Evolutionary conservation across 2,888 invertebrate species (phyloP).

Genomic region (Chymomyza procnemis): DNA sequence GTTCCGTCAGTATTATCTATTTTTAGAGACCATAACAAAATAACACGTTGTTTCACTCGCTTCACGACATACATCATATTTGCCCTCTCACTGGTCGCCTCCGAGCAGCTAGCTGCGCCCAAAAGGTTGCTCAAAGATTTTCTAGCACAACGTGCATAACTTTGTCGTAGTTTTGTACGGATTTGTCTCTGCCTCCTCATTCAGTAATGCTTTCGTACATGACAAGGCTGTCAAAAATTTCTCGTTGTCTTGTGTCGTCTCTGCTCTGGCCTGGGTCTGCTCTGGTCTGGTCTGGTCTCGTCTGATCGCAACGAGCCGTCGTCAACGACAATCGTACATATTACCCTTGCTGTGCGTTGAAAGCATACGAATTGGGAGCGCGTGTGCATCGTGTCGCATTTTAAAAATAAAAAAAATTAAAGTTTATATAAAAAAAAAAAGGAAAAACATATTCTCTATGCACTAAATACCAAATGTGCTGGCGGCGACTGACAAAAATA

Average conservation of each 20-base stretch:
- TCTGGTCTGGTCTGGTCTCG: neutral
- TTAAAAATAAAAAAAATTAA: constrained; percentile 56
- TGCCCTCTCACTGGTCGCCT: constrained; percentile 17
- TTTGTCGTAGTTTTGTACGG: neutral
- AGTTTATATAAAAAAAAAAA: neutral
- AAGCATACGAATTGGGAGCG: constrained; percentile 56
- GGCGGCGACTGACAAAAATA: constrained; percentile 48
- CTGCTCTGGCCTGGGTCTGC: too few species aligned
- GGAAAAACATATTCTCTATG: constrained; percentile 27
- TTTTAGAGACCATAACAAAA: constrained; percentile 62
- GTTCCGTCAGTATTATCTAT: constrained; percentile 32
- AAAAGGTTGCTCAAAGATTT: constrained; percentile 37
- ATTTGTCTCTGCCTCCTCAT: neutral
- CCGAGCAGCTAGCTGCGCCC: constrained; percentile 30
- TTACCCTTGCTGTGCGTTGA: constrained; percentile 56
- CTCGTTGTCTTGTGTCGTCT: neutral
- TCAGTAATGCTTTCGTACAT: neutral
- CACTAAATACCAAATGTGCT: constrained; percentile 18
- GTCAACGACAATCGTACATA: constrained; percentile 21
- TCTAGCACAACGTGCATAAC: constrained; percentile 44
- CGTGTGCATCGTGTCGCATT: constrained; percentile 39
- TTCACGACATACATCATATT: constrained; percentile 53
- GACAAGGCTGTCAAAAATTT: neutral
- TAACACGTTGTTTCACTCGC: constrained; percentile 49
- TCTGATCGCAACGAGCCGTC: too few species aligned